phyloP scores from a whole-genome alignment of 1,140 invertebrate genomes.

The Chrysopa pallens region DNA sequence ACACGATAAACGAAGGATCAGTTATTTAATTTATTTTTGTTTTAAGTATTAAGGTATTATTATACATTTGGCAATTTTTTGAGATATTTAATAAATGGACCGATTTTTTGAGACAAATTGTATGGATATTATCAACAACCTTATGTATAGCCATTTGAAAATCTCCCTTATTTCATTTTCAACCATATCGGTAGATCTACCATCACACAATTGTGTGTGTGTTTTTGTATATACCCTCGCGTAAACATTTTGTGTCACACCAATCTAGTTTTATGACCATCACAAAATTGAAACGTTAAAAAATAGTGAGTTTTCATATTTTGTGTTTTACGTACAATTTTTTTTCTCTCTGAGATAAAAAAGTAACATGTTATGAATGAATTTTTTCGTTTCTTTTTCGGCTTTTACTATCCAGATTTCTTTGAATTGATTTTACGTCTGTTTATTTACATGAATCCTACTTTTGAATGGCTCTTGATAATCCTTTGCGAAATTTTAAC shows the following conservation, averaged over 20 bases:
- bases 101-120: neutral
- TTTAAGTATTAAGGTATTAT: too few species aligned
- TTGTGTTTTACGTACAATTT: neutral
- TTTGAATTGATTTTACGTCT: too few species aligned
- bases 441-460: too few species aligned
- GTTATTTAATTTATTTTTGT: too few species aligned
- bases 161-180: neutral
- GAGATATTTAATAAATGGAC: too few species aligned
- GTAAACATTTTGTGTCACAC: neutral
- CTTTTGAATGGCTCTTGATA: too few species aligned
- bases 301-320: neutral
- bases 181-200: neutral
- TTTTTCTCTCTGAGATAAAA: constrained; percentile 3
- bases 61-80: too few species aligned
- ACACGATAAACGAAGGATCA: too few species aligned
- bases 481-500: too few species aligned
- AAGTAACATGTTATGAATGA: constrained; percentile 1
- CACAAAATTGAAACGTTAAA: constrained; percentile 1
- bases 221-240: neutral
- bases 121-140: neutral
- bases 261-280: neutral
- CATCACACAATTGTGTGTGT: neutral
- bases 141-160: neutral
- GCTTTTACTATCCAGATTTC: constrained; percentile 1
- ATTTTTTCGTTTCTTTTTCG: constrained; percentile 5